These are phyloP conservation scores for Rhynchotus rufescens DNA, from an alignment of 2,797 vertebrate species.

Conservation along the genomic window DNA sequence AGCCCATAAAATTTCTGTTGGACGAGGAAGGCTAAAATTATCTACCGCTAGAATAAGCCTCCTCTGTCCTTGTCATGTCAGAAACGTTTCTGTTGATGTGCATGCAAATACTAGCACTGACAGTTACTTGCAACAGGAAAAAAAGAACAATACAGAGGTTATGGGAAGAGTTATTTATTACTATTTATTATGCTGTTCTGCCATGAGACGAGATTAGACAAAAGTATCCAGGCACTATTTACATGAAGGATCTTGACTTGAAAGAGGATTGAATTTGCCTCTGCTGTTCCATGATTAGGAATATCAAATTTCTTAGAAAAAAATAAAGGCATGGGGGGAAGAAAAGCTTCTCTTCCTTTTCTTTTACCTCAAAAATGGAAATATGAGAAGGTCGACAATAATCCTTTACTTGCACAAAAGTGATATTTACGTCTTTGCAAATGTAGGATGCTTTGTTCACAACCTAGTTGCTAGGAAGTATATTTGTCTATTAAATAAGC, in stretches of 20 bases:
- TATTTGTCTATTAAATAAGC: not conserved
- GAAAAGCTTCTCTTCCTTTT: not conserved
- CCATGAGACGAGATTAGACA: slow-evolving; percentile 25
- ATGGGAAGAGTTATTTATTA: not conserved
- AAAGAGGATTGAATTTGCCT: slow-evolving; percentile 11
- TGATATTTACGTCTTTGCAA: not conserved
- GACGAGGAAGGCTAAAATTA: not conserved
- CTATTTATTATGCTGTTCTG: not conserved
- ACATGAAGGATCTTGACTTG: slow-evolving; percentile 2
- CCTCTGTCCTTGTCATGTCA: not conserved
- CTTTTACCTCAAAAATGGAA: not conserved
- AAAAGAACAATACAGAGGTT: not conserved
- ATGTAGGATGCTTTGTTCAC: not conserved
- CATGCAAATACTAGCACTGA: not conserved
- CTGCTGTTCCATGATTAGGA: slow-evolving; percentile 19
- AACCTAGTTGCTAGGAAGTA: not conserved
- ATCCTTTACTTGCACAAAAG: not conserved
- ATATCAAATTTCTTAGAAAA: not conserved
- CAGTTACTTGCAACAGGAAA: not conserved
- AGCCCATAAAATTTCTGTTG: not conserved
- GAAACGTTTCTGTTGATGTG: not conserved
- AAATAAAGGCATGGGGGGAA: not conserved
- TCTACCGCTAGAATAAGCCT: not conserved
- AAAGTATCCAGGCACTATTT: slow-evolving; percentile 17
- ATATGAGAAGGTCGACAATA: not conserved